Conservation (phyloP, 2,113 vertebrate species). For the Rhea pennata region DNA sequence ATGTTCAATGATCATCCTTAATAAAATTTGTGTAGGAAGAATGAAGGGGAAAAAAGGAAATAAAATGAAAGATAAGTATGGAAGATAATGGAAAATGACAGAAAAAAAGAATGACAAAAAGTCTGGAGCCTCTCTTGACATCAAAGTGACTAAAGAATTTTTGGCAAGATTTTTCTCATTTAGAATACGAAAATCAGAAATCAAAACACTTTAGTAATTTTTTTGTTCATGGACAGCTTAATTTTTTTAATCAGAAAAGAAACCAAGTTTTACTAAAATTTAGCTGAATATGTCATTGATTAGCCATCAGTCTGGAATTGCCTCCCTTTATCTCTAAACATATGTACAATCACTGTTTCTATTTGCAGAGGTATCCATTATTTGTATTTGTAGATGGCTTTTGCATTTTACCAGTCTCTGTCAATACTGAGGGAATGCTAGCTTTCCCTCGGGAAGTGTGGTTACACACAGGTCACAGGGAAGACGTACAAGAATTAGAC, state of each 20-base stretch:
- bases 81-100: not conserved
- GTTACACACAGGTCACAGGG: not conserved
- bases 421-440: not conserved
- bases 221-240: not conserved
- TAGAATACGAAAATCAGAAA: not conserved
- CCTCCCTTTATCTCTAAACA: not conserved
- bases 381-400: not conserved
- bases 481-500: not conserved
- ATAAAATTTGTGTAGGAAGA: not conserved
- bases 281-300: not conserved
- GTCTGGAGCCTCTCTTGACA: not conserved
- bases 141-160: not conserved
- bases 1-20: not conserved
- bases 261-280: not conserved
- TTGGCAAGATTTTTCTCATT: not conserved
- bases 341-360: accelerated
- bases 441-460: not conserved
- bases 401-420: not conserved
- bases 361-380: not conserved
- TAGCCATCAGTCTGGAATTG: not conserved
- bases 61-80: not conserved
- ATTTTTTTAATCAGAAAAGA: not conserved
- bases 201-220: not conserved
- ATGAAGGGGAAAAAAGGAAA: not conserved
- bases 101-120: not conserved